A percentile compares a stretch with the other conserved stretches of the same genome.
Conservation (phyloP, 37 sponge, comb jelly and placozoan species). For the Halichondria panicea region DNA sequence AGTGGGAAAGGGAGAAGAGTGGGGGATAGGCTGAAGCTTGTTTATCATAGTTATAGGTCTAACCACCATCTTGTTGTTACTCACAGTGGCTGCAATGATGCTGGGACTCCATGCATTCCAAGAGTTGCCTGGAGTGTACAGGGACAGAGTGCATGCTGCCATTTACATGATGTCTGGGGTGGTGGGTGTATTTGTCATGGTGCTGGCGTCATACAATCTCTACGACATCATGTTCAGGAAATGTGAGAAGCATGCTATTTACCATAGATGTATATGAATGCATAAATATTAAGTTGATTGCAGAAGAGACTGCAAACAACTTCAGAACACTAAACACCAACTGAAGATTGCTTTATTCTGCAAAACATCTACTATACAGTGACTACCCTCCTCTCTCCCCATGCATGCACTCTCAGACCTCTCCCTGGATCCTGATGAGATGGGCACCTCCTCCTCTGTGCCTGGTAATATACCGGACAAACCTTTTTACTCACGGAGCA, state of each 20-base stretch:
- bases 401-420: too few species aligned
- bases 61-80: background rate
- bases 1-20: too few species aligned
- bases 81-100: conserved; percentile 28
- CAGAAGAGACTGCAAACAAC: too few species aligned
- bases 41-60: background rate
- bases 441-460: background rate
- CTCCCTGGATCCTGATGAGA: background rate
- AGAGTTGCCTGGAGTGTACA: conserved; percentile 5
- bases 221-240: conserved; percentile 50
- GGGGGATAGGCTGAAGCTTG: conserved; percentile 3
- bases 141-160: conserved; percentile 15
- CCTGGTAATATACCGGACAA: conserved; percentile 2
- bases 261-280: background rate
- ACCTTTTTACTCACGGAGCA: too few species aligned
- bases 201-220: conserved; percentile 83
- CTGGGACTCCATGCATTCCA: conserved; percentile 62
- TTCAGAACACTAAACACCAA: too few species aligned
- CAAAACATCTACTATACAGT: background rate
- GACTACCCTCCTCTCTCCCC: background rate
- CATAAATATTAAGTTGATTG: conserved; percentile 2
- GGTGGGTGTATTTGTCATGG: conserved; percentile 55
- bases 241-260: background rate
- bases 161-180: conserved; percentile 32
- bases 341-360: too few species aligned